Percentiles rank a stretch among this genome's conserved stretches.
Conservation (phyloP, 1,140 invertebrate genomes). For the Phocides pigmalion region DNA sequence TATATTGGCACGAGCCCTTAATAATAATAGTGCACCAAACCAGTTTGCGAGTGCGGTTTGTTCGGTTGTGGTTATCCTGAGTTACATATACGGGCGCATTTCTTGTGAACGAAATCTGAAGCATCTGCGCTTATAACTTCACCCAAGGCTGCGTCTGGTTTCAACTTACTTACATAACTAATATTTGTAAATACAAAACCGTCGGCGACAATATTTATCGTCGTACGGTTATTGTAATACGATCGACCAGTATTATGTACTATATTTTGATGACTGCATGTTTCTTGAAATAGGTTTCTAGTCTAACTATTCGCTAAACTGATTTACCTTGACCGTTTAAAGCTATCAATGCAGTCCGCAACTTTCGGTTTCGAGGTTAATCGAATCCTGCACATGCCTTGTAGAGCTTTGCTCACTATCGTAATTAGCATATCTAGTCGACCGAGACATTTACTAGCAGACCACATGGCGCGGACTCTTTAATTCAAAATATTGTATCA, state of each 20-base stretch:
- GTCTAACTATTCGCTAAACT: constrained; percentile 27
- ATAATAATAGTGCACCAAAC: constrained; percentile 83
- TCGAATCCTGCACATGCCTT: constrained; percentile 49
- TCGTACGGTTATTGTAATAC: neutral
- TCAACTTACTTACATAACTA: constrained; percentile 40
- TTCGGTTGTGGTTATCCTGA: constrained; percentile 77
- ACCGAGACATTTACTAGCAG: constrained; percentile 42
- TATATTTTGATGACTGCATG: neutral
- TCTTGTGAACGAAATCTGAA: constrained; percentile 63
- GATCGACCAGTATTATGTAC: neutral
- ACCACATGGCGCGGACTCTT: constrained; percentile 30
- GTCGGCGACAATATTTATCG: constrained; percentile 3
- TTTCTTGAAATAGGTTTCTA: constrained; percentile 2
- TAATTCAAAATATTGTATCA: neutral
- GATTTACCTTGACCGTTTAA: constrained; percentile 72
- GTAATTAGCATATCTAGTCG: constrained; percentile 46
- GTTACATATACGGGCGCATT: constrained; percentile 73
- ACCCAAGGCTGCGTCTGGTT: constrained; percentile 36
- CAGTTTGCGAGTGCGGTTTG: constrained; percentile 79
- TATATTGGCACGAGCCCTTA: constrained; percentile 81
- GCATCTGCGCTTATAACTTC: constrained; percentile 43
- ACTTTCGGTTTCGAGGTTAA: constrained; percentile 75
- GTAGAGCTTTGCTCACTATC: constrained; percentile 37
- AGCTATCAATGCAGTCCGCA: constrained; percentile 52
- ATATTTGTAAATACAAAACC: constrained; percentile 35